phyloP scores from a whole-genome alignment of 1,140 invertebrate genomes.

The Helicoverpa zea region DNA sequence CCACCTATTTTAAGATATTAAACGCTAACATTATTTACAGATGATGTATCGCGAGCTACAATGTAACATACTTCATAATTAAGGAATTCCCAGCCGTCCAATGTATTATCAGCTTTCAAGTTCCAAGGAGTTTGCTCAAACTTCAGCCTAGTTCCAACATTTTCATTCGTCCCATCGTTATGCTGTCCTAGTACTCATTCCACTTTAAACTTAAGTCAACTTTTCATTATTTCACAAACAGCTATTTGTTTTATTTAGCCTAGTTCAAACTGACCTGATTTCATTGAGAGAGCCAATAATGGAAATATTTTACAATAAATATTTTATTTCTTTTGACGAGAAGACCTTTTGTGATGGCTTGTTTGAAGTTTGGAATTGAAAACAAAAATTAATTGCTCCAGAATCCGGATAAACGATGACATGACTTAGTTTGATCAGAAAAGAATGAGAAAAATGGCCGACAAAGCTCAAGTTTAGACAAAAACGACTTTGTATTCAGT shows the following conservation, averaged over 20 bases:
- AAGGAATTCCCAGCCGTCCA: neutral
- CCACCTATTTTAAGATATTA: neutral
- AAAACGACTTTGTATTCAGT: too few species aligned
- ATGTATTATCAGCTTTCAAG: neutral
- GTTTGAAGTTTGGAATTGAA: neutral
- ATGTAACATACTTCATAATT: neutral
- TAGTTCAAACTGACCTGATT: neutral
- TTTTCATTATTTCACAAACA: neutral
- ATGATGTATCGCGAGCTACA: conserved; percentile 1
- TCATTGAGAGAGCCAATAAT: neutral
- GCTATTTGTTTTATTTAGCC: neutral
- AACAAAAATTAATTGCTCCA: neutral
- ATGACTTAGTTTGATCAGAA: too few species aligned
- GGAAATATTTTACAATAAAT: neutral
- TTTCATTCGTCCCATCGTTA: neutral
- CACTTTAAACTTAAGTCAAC: neutral
- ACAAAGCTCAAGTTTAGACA: too few species aligned
- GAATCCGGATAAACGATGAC: too few species aligned
- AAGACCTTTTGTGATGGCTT: neutral
- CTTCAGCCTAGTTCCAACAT: neutral
- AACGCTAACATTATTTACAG: neutral
- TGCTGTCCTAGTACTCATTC: neutral
- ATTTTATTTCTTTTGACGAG: neutral
- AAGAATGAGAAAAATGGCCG: too few species aligned
- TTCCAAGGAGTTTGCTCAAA: neutral